Conservation (phyloP, 2,888 invertebrate genomes). For the Bombylius discolor region DNA sequence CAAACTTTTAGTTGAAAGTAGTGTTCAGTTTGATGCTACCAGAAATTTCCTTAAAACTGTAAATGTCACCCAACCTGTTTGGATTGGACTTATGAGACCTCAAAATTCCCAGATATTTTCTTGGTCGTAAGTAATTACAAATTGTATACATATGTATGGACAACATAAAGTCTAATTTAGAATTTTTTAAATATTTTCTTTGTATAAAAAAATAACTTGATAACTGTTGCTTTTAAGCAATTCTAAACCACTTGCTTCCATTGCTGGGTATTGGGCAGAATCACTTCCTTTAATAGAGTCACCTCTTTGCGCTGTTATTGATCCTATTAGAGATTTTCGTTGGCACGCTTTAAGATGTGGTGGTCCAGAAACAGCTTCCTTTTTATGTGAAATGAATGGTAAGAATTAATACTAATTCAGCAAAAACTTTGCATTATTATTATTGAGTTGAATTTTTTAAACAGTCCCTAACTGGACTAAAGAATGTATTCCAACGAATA, state of each 20-base stretch:
- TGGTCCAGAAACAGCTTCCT: conserved; percentile 63
- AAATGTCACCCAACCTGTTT: conserved; percentile 62
- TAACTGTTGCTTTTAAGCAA: conserved; percentile 21
- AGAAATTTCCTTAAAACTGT: conserved; percentile 63
- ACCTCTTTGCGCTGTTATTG: conserved; percentile 60
- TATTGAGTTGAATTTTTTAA: conserved; percentile 12
- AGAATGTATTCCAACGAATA: conserved; percentile 56
- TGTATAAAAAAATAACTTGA: no score
- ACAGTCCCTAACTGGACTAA: conserved; percentile 68
- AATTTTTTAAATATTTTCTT: no score
- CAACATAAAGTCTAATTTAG: no score
- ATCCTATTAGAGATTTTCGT: conserved; percentile 62
- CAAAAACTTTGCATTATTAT: no score
- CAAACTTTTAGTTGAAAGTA: conserved; percentile 49
- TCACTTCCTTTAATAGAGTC: conserved; percentile 46
- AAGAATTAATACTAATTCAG: conserved; percentile 15
- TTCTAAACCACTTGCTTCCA: conserved; percentile 31
- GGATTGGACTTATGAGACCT: conserved; percentile 65
- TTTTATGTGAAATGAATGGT: conserved; percentile 71
- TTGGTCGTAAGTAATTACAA: conserved; percentile 56
- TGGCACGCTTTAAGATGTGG: conserved; percentile 66
- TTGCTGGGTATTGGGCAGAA: conserved; percentile 59
- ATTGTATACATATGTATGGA: no score
- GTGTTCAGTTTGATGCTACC: conserved; percentile 64
- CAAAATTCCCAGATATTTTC: conserved; percentile 57